Evolutionary conservation across 2,888 invertebrate species (phyloP), one percentile per base, ranked within the genome.

Genomic region (Aethes cnicana): DNA sequence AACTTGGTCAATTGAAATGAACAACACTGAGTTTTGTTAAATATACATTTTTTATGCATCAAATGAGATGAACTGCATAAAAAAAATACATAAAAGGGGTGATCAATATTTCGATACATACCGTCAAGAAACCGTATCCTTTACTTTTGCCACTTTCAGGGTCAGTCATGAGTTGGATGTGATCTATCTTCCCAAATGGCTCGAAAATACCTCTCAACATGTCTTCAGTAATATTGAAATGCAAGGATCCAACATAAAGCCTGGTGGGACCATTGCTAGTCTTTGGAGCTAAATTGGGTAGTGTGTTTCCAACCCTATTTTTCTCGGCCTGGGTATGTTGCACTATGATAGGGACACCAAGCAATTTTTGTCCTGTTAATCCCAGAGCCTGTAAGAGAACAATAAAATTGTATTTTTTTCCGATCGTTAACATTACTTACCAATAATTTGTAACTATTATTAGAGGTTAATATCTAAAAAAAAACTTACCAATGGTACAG

Each of bases 151-250:
- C 96, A 3, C 97, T 96, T 83, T 98, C 98, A 44, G 96, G 95
- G 83, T 99, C 98, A 91, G 96, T 96, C 80, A 98, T 97, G 23
- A 99, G 89, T 80, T 98, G 98, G 68, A 98, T 97, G 62, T 94
- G 95, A 76, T 98, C 97, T 66, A 98, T 97, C 90, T 97, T 97
- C 30, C 99, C 99, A 86, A 99, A 99, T 0, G 98, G 98, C 81
- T 99, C 99, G 88, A 99, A 99, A 63, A 99, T 99, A 17, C 98
- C 98, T 50, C 96, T 90, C 49, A 99, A 90, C 99, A 99, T 99
- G 59, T 99, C 99, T 87, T 99, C 99, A 4, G 97, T 98, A 62
- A 99, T 99, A 81, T 99, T 98, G 76, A 98, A 98, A 86, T 99
- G 99, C 48, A 99, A 87, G 11, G 98, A 98, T 20, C 99, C 99